A percentile compares a stretch with the other conserved stretches of the same genome.
Conservation (phyloP, 2,888 invertebrate species). For the Melanostoma scalare region DNA sequence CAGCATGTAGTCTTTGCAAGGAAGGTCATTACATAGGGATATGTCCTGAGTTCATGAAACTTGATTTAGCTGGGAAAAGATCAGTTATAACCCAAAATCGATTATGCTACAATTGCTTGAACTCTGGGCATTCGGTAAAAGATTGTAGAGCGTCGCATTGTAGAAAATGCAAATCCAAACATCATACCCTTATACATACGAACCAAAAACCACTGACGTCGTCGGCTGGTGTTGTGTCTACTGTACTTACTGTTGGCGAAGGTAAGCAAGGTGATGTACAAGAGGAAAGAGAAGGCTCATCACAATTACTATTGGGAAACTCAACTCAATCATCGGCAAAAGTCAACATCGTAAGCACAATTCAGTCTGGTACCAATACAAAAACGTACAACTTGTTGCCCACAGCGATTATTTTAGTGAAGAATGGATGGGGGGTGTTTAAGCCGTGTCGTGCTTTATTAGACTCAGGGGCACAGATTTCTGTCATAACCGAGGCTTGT, state of each 20-base stretch:
- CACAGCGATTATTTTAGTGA: too few species aligned
- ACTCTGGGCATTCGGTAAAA: slow-evolving; percentile 15
- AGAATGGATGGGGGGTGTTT: too few species aligned
- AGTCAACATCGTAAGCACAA: neutral
- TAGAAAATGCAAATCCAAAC: slow-evolving; percentile 14
- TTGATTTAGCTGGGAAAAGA: slow-evolving; percentile 3
- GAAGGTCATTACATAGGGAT: neutral
- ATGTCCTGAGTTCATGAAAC: neutral
- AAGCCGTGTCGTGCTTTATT: too few species aligned
- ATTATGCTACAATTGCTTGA: slow-evolving; percentile 29
- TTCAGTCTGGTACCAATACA: neutral
- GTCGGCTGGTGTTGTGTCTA: too few species aligned
- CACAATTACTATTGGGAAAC: neutral
- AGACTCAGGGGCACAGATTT: slow-evolving; percentile 28
- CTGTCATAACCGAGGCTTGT: slow-evolving; percentile 35
- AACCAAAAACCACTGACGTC: too few species aligned
- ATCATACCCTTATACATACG: slow-evolving; percentile 10
- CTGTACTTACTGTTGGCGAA: too few species aligned
- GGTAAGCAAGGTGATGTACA: too few species aligned
- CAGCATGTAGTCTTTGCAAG: slow-evolving; percentile 13
- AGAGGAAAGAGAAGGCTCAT: neutral
- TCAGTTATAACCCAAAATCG: slow-evolving; percentile 7
- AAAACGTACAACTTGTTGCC: neutral
- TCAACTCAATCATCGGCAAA: neutral
- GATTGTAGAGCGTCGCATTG: slow-evolving; percentile 10